These are phyloP conservation scores for Armadillidium nasatum DNA, from an alignment of 1,140 invertebrate species.

Conservation along the genomic window DNA sequence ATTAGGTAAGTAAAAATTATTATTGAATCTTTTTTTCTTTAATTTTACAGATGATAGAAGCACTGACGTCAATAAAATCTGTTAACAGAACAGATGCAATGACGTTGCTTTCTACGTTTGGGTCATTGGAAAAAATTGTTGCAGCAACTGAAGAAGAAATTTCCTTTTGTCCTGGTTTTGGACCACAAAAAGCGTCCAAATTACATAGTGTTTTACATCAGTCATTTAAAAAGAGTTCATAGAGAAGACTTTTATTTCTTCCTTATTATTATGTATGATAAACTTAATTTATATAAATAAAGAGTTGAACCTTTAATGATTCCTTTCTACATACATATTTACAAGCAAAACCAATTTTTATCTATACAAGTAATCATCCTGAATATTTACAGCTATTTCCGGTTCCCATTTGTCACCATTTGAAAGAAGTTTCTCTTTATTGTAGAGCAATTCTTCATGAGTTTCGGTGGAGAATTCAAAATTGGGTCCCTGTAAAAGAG, in stretches of 20 bases:
- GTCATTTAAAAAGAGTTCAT: conserved; percentile 13
- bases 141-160: conserved; percentile 61
- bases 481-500: conserved; percentile 79
- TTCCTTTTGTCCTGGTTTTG: conserved; percentile 77
- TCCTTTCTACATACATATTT: conserved; percentile 68
- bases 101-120: conserved; percentile 76
- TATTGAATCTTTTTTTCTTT: too few relatives aligned
- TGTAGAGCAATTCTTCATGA: conserved; percentile 96
- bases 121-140: conserved; percentile 69
- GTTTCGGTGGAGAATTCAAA: conserved; percentile 99
- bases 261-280: too few relatives aligned
- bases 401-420: conserved; percentile 99
- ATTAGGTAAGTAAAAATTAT: too few relatives aligned
- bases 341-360: conserved; percentile 48
- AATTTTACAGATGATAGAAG: conserved; percentile 60
- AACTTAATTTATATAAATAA: too few relatives aligned
- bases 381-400: too few relatives aligned
- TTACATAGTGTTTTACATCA: conserved; percentile 18
- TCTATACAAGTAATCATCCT: too few relatives aligned
- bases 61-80: conserved; percentile 76
- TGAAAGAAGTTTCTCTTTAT: conserved; percentile 94
- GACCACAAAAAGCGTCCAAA: conserved; percentile 69
- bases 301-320: conserved; percentile 51
- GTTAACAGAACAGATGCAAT: conserved; percentile 92
- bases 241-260: too few relatives aligned